Evolutionary conservation across 1,140 invertebrate genomes (phyloP).

Genomic region (Hirudo medicinalis): DNA sequence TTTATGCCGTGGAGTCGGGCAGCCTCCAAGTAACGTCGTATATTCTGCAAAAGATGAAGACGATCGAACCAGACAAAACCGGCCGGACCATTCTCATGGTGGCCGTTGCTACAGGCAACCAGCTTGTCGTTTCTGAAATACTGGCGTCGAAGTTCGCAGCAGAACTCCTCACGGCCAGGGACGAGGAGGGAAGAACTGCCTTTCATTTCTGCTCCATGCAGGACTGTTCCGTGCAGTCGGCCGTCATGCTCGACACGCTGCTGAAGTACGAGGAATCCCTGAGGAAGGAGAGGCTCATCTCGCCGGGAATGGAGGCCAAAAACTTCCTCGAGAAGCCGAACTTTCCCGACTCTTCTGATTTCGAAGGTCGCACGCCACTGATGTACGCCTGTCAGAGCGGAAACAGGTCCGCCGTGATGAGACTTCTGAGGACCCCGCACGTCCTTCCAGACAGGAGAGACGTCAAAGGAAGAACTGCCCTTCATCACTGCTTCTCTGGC

Average conservation of each 20-base stretch:
- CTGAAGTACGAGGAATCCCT: not conserved
- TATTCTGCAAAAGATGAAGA: slow-evolving; percentile 10
- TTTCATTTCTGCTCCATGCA: slow-evolving; percentile 23
- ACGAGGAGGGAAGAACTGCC: slow-evolving; percentile 16
- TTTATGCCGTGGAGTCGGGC: slow-evolving; percentile 15
- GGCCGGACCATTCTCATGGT: slow-evolving; percentile 9
- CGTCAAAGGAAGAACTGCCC: slow-evolving; percentile 14
- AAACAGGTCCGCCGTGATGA: not conserved
- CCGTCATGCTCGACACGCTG: slow-evolving; percentile 17
- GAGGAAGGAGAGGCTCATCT: not conserved
- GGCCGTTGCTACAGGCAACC: slow-evolving; percentile 16
- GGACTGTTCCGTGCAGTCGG: slow-evolving; percentile 1
- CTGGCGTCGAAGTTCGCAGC: slow-evolving; percentile 14
- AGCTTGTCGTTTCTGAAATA: not conserved
- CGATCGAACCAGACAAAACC: slow-evolving; percentile 1
- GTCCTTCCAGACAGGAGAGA: slow-evolving; percentile 17
- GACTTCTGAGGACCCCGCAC: slow-evolving; percentile 18
- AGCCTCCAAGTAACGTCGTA: not conserved
- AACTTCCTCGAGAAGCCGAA: not conserved
- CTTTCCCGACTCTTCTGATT: not conserved
- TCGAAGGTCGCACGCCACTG: slow-evolving; percentile 18
- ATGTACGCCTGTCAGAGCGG: slow-evolving; percentile 21
- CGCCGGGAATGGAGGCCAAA: not conserved
- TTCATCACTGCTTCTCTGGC: slow-evolving; percentile 23
- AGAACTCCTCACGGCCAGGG: not conserved